Base-by-base conservation (phyloP, 2,888 invertebrate genomes). In the Platynereis dumerilii region DNA sequence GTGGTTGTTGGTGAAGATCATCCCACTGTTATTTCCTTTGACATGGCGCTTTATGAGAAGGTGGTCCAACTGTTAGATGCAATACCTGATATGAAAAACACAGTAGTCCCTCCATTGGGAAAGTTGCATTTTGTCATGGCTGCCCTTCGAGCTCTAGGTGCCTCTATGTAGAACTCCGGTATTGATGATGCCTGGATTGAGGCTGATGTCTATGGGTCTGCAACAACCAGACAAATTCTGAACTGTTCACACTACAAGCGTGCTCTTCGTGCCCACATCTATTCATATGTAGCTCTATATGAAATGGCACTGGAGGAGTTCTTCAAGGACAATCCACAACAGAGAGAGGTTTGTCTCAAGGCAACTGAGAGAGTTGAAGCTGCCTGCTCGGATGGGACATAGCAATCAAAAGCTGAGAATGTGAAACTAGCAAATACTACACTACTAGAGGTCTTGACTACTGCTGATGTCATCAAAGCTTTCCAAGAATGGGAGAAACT, bases 251-350 rank as follows among this genome's bases (percentile, higher is more conserved):
- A 57, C 28, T 57, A 57, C 57, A 57, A 57, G 57, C 57, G 10
- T 12, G 12, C 12, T 42, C 42, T 15, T 17, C 28, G 20, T 59
- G 59, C 59, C 60, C 61, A 61, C 60, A 61, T 57, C n/a, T 65
- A 52, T 24, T 64, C 64, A 2, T 64, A 64, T 44, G 48, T 64
- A 45, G 64, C 64, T 17, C 64, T 64, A 20, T 64, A 52, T 64
- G 52, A 64, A 54, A 64, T 64, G 64, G 64, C 52, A 64, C 61
- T 64, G 28, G 53, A 64, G 48, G 63, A 64, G 64, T 64, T 64
- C 64, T 64, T 64, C 64, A 45, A 44, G 48, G 63, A 52, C 29
- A 64, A 65, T 53, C 63, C 64, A 64, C 61, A 64, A 0, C 62
- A 65, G 24, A 52, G 24, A 64, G 48, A 65, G 27, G 53, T 64